These are phyloP conservation scores for Buceros bicornis DNA, from an alignment of 2,797 vertebrate species.

Conservation along the genomic window DNA sequence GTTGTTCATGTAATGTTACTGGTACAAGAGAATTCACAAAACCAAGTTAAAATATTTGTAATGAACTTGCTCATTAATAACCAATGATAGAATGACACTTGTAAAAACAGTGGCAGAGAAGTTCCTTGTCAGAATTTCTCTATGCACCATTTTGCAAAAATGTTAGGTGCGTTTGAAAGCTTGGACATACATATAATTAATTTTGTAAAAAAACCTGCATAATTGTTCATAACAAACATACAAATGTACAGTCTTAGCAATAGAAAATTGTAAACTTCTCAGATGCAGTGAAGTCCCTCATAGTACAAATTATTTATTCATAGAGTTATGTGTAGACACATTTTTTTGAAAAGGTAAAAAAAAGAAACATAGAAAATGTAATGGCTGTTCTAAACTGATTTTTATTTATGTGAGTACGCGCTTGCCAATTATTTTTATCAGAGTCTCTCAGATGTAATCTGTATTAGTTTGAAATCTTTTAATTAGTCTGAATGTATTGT, in stretches of 20 bases:
- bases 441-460: background rate
- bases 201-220: background rate
- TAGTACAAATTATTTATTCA: background rate
- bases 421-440: background rate
- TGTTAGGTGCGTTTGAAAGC: background rate
- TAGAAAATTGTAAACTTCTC: background rate
- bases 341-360: background rate
- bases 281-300: background rate
- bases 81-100: background rate
- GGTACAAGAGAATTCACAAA: background rate
- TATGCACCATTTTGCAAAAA: background rate
- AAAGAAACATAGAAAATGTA: background rate
- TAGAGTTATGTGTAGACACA: background rate
- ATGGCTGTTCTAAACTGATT: background rate
- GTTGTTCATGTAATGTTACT: background rate
- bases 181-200: background rate
- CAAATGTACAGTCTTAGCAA: background rate
- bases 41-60: background rate
- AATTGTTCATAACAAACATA: background rate
- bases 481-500: slow-evolving; percentile 5
- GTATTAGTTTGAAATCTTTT: background rate
- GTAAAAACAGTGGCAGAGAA: background rate
- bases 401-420: background rate
- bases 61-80: background rate
- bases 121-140: background rate